Conservation (phyloP, 2,888 invertebrate species). For the Drosophila merina region DNA sequence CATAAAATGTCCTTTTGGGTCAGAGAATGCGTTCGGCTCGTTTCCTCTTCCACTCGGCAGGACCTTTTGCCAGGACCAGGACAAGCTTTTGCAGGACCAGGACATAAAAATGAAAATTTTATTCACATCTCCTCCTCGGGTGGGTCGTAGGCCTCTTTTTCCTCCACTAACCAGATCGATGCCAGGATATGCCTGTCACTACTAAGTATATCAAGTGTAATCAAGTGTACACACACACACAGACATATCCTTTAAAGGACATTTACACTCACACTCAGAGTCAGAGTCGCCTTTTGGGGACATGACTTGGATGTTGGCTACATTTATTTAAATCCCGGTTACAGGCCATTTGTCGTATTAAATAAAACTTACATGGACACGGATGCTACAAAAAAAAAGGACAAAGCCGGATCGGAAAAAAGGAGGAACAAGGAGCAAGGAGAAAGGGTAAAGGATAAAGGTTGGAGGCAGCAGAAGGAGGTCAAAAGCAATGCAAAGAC, state of each 20-base stretch:
- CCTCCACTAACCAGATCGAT: constrained; percentile 24
- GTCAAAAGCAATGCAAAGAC: constrained; percentile 48
- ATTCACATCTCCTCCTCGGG: constrained; percentile 38
- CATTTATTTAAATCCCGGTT: constrained; percentile 74
- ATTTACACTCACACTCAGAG: no score
- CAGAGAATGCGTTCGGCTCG: not conserved
- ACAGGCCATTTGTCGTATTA: constrained; percentile 76
- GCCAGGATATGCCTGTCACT: constrained; percentile 22
- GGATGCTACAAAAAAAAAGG: constrained; percentile 14
- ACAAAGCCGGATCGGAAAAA: constrained; percentile 1
- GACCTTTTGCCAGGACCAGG: constrained; percentile 12
- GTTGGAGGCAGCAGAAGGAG: constrained; percentile 7
- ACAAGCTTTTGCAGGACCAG: constrained; percentile 25
- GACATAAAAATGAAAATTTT: constrained; percentile 63
- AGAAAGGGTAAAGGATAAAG: not conserved
- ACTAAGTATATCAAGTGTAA: constrained; percentile 43
- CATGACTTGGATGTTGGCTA: constrained; percentile 44
- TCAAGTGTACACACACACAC: constrained; percentile 44
- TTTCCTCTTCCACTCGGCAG: not conserved
- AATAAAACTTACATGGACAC: constrained; percentile 63
- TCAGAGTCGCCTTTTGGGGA: constrained; percentile 28
- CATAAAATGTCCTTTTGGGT: constrained; percentile 7
- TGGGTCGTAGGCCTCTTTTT: constrained; percentile 38
- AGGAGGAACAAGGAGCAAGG: not conserved
- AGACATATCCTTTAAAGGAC: not conserved